Evolutionary conservation across 2,888 invertebrate species (phyloP), one percentile per base, ranked within the genome.

Genomic region (Didymodactylos carnosus): DNA sequence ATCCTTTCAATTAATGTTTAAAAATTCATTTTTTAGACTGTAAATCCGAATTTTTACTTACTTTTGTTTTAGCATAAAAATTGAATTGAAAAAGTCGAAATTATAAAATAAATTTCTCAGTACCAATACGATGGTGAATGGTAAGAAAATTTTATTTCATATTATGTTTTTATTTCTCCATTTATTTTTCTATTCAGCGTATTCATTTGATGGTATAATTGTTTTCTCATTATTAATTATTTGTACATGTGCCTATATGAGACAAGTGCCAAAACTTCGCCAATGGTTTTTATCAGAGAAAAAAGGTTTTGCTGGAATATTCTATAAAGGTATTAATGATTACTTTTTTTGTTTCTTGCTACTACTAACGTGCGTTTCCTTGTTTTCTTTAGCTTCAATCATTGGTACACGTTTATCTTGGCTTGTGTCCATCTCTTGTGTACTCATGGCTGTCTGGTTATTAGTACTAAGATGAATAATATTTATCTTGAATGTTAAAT

Each of bases 291-390:
- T 84, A 8, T 82, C 83, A 13, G 84, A 84, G 77, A 84, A 84
- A 76, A 83, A 83, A 77, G 84, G 84, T 29, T 81, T 84, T 75
- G 79, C 83, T 72, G 84, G 84, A 11, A 80, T 85, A 14, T 83
- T 84, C 77, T 84, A 84, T 78, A 85, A 85, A 81, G 83, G 83
- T 82, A 77, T 41, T n/a, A n/a, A n/a, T n/a, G n/a, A n/a, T n/a
- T n/a, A n/a, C n/a, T n/a, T 72, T 11, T n/a, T n/a, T n/a, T n/a
- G n/a, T n/a, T n/a, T n/a, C n/a, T n/a, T n/a, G n/a, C 23, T 25
- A n/a, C 25, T 25, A 29, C 39, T 53, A 29, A 8, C 11, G 8
- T 23, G 11, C 14, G 16, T 69, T 35, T 51, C 69, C 71, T 51
- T 73, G 51, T 73, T 29, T 73, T 23, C 77, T 77, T 72, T 79